phyloP scores from a whole-genome alignment of 2,888 invertebrate genomes.

The Acanthosepion lycidas region DNA sequence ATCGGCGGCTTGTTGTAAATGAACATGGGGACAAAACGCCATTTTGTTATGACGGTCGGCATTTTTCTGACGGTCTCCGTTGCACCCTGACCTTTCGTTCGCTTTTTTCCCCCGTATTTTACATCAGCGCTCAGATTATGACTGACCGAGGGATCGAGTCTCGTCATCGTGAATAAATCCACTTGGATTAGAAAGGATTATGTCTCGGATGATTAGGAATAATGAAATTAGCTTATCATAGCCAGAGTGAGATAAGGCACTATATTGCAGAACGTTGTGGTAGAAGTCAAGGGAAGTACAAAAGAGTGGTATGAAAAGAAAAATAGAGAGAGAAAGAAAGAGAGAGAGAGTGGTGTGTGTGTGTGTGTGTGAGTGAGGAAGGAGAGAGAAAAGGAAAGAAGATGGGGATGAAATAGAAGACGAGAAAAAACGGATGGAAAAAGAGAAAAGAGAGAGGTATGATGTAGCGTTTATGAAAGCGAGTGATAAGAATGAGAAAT shows the following conservation, averaged over 20 bases:
- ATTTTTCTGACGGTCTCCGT: no score
- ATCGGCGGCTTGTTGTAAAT: background rate
- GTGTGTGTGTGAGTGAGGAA: background rate
- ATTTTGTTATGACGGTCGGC: background rate
- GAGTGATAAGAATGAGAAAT: background rate
- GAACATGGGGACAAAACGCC: background rate
- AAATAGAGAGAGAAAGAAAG: background rate
- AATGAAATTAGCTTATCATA: constrained; percentile 47
- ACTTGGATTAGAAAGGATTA: constrained; percentile 40
- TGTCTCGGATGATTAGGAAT: constrained; percentile 39
- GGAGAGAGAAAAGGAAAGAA: background rate
- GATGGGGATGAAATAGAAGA: background rate
- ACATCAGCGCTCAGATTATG: constrained; percentile 34
- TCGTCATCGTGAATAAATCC: constrained; percentile 44
- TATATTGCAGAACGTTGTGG: background rate
- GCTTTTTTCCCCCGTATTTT: background rate
- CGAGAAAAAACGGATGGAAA: background rate
- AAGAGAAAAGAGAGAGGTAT: background rate
- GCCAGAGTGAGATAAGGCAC: constrained; percentile 43
- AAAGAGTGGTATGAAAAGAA: background rate
- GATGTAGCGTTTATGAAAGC: background rate
- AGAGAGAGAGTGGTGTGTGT: no score
- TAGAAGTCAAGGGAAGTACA: background rate
- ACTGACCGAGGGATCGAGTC: constrained; percentile 37
- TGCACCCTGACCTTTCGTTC: background rate